Evolutionary conservation across 2,113 vertebrate genomes (phyloP), one percentile per base, ranked within the genome.

Genomic region (Pavo muticus): DNA sequence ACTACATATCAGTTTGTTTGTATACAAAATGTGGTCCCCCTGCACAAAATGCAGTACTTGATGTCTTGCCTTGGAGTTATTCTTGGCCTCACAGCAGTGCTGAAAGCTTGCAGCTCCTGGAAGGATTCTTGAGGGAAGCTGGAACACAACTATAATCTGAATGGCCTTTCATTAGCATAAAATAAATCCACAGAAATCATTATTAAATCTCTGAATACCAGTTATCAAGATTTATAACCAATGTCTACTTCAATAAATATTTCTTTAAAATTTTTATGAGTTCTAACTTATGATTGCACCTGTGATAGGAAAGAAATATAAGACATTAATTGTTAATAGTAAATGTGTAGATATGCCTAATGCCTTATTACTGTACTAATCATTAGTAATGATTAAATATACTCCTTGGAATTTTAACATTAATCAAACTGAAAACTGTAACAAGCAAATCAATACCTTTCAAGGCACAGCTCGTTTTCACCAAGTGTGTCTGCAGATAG

Each of bases 361-460:
- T 15, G 69, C 48, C 91, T 82, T 94, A 87, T 83, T 95, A 75
- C 73, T 72, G 30, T 40, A 72, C 84, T 94, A 96, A 95, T 96
- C 47, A 93, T 40, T 70, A 94, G 70, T 32, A 95, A 94, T 61
- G 39, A 96, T 94, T 95, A 97, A 97, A 94, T 96, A 96, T 20
- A 92, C 82, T 72, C 39, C 73, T 87, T 74, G 92, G 90, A 96
- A 94, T 97, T 95, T 96, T 92, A 97, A 88, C 95, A 97, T 97
- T 95, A 95, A 95, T 98, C 97, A 97, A 95, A 97, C 73, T 84
- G 88, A 90, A 97, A 97, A 96, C 87, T 93, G 72, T 91, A 97
- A 96, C 90, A 96, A 96, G 95, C 65, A 96, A 97, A 97, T 95
- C 95, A 90, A 95, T 96, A 95, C 25, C 44, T 96, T 97, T 97